Evolutionary conservation across 2,797 vertebrate genomes (phyloP), one percentile per base, ranked within the genome.

Genomic region (Hypotaenidia philippensis): DNA sequence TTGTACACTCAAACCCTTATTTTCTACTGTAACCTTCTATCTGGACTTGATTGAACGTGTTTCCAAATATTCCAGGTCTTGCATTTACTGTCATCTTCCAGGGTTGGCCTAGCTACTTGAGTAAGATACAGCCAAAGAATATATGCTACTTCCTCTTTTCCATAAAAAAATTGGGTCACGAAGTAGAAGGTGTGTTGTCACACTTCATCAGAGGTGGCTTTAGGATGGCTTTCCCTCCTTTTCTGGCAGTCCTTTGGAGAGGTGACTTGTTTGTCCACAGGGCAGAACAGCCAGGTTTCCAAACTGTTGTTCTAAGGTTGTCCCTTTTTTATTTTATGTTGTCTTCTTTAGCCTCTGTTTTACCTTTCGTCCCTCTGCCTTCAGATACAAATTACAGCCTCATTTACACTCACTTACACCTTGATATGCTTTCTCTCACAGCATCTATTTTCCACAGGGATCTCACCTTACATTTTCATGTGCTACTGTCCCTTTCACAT

Each of bases 191-290:
- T 50, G 6, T 7, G 36, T 10, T 79, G 32, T 76, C 50, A 38
- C 18, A 76, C 47, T 52, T 44, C 31, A 0, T 34, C 19, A 71
- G n/a, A 31, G 3, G 3, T 22, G 19, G 7, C 5, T 70, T 83
- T 40, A 60, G 40, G 11, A 59, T 31, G 6, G 7, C 4, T 2
- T 0, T 40, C 5, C 3, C 10, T 32, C 22, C 17, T 81, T 64
- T 84, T 71, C 19, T 20, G 8, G 3, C 18, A 49, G 27, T 57
- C 11, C n/a, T 49, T 82, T 53, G 27, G 36, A 75, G 47, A 7
- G 18, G 69, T 70, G 6, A 4, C 13, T 32, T 40, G 3, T 70
- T 68, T 64, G 36, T 52, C 19, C 15, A 31, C 6, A 47, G 12
- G 29, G 10, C 18, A 45, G 29, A 87, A 5, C 8, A 72, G 16